Conservation (phyloP, 2,113 vertebrate genomes). For the Psammodynastes pulverulentus region DNA sequence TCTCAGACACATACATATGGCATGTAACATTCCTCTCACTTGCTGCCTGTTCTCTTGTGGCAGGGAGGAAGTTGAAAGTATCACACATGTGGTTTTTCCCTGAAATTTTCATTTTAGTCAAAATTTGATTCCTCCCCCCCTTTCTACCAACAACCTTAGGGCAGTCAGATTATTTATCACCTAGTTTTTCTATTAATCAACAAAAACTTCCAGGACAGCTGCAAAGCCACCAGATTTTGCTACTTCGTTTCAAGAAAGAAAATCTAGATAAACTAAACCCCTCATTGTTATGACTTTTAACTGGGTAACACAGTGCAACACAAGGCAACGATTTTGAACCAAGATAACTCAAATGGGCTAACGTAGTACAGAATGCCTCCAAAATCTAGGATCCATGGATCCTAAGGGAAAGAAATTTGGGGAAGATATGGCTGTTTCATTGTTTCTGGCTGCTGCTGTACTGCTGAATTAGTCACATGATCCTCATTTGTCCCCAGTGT, state of each 20-base stretch:
- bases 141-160: not conserved
- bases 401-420: not conserved
- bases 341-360: not conserved
- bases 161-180: not conserved
- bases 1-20: slow-evolving; percentile 5
- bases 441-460: not conserved
- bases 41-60: not conserved
- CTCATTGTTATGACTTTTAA: not conserved
- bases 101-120: not conserved
- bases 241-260: not conserved
- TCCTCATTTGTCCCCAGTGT: not conserved
- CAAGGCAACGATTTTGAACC: not conserved
- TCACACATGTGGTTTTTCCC: not conserved
- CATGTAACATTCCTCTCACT: not conserved
- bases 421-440: not conserved
- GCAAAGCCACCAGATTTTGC: not conserved
- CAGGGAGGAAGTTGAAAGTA: not conserved
- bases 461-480: not conserved
- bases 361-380: not conserved
- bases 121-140: not conserved
- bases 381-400: not conserved
- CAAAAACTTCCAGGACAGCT: not conserved
- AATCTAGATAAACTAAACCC: not conserved
- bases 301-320: not conserved
- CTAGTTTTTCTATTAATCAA: not conserved